Evolutionary conservation across 2,888 invertebrate genomes (phyloP), one percentile per base, ranked within the genome.

Genomic region (Drosophila picticornis): DNA sequence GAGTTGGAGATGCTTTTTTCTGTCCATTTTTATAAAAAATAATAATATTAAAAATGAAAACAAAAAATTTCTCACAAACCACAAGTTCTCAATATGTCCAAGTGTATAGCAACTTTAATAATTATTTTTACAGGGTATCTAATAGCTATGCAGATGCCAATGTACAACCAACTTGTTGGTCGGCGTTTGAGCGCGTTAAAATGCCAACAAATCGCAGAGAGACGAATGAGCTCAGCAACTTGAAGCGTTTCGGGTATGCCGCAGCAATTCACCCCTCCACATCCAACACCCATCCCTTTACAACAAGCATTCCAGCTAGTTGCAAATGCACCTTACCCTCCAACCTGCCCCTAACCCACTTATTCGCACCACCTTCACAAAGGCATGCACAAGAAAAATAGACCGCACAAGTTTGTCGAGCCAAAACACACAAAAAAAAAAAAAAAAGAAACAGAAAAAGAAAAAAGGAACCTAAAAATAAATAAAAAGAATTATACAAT

Each of bases 181-280:
- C 68, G 57, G 72, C 55, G 53, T 67, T 67, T 72, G 74, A 74
- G 73, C 71, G 76, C 81, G 85, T 82, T 91, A 90, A 90, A 90
- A 88, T 87, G 86, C 90, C 84, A 84, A 82, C 90, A 88, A 88
- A 91, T 91, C 90, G 90, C 85, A 88, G 90, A 81, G 88, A 90
- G 88, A 88, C 82, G 91, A 88, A 86, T 88, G 89, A 90, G 90
- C 81, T 80, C 75, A 79, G 85, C 82, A 85, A 89, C 81, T 90
- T 79, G 84, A 90, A 90, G 81, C 83, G 83, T 86, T 88, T 90
- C 90, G 88, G 91, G 91, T 77, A 91, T 90, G 86, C 90, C 91
- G 76, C 91, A 91, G 81, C 81, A 78, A 91, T 57, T 31, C 25
- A 34, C 53, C 36, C 19, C 16, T 13, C 0, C 27, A 11, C 5